These are phyloP conservation scores for Myrmecophaga tridactyla DNA, from an alignment of 2,113 vertebrate species.

Conservation along the genomic window DNA sequence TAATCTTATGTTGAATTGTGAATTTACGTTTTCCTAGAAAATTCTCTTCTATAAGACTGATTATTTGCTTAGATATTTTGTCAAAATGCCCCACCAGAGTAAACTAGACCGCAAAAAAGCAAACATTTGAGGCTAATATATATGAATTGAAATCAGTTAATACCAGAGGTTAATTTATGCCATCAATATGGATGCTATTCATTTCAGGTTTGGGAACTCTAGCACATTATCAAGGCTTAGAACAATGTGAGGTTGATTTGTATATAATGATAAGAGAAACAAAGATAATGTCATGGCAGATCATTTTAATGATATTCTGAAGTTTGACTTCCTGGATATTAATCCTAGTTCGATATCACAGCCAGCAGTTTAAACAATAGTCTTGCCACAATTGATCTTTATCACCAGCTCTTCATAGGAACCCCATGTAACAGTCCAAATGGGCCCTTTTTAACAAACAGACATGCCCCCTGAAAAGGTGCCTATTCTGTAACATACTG, in stretches of 20 bases:
- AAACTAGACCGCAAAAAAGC: not conserved
- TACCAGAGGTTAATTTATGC: not conserved
- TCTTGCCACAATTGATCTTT: not conserved
- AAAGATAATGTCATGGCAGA: not conserved
- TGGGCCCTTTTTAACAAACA: fast-evolving
- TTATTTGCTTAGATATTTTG: not conserved
- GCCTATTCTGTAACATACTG: not conserved
- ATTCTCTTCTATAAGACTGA: not conserved
- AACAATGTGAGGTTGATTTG: not conserved
- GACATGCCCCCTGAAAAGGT: too few species aligned
- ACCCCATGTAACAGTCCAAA: not conserved
- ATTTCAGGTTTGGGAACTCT: not conserved
- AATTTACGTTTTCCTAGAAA: constrained; percentile 1
- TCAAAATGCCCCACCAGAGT: not conserved
- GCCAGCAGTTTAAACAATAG: not conserved
- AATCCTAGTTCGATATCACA: not conserved
- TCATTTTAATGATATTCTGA: not conserved
- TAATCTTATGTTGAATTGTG: not conserved
- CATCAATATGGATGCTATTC: not conserved
- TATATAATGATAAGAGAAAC: not conserved
- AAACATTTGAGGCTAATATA: not conserved
- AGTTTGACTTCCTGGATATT: not conserved
- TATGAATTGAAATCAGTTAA: not conserved
- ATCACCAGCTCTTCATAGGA: not conserved
- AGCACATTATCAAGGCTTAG: not conserved